Conservation (phyloP, 2,797 vertebrate genomes). For the Limnodromus scolopaceus region DNA sequence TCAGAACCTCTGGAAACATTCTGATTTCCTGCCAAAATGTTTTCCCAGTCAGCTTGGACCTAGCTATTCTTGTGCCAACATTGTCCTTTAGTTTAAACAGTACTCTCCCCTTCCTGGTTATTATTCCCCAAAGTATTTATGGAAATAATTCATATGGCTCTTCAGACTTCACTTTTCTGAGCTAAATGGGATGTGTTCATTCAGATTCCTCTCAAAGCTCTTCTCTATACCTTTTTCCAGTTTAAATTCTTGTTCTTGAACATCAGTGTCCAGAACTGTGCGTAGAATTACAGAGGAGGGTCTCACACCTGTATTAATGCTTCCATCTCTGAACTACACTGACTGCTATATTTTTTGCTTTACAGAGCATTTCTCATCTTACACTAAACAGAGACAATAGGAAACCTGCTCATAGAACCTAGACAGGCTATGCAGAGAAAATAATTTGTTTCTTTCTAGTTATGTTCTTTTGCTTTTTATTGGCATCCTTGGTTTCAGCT, state of each 20-base stretch:
- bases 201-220: not conserved
- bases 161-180: not conserved
- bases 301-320: not conserved
- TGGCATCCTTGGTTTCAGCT: not conserved
- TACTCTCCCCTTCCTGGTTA: slow-evolving; percentile 17
- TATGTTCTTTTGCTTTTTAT: not conserved
- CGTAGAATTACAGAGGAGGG: not conserved
- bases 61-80: slow-evolving; percentile 8
- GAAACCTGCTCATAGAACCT: not conserved
- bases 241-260: not conserved
- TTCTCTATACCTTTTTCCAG: not conserved
- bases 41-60: not conserved
- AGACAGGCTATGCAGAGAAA: not conserved
- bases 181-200: not conserved
- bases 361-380: not conserved
- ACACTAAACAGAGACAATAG: not conserved
- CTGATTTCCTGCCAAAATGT: not conserved
- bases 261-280: not conserved
- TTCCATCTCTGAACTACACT: not conserved
- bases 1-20: not conserved
- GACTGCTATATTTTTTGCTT: not conserved
- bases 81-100: slow-evolving; percentile 38
- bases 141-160: not conserved
- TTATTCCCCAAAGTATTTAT: slow-evolving; percentile 22
- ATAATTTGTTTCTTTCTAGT: not conserved